Evolutionary conservation across 1,140 invertebrate species (phyloP), one percentile per base, ranked within the genome.

Genomic region (Leptoteleia sp.): DNA sequence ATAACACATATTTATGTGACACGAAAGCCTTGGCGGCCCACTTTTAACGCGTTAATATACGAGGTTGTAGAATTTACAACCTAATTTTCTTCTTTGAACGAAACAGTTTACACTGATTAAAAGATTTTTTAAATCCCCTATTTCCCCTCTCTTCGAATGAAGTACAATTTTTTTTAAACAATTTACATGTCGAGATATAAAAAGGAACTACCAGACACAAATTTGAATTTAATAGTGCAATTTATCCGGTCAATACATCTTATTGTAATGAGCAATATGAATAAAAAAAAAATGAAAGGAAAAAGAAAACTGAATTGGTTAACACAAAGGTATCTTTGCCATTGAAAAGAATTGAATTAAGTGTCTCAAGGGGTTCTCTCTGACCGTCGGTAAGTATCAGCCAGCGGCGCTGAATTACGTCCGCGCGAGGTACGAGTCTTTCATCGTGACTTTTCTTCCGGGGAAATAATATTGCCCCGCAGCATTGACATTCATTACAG

Each of bases 261-360:
- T 22, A 29, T 55, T 40, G 13, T 29, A 25, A 52, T 29, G 52
- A 27, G 22, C 13, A 55, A 40, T 29, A 55, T 29, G 35, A 29
- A 40, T 40, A 22, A 55, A 55, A n/a, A n/a, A n/a, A n/a, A n/a
- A n/a, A n/a, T n/a, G n/a, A n/a, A n/a, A n/a, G n/a, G n/a, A n/a
- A n/a, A n/a, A n/a, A n/a, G n/a, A 55, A 55, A 55, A 52, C 29
- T 55, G 37, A 12, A 19, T 29, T 27, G 16, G 37, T 55, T 29
- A 55, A 40, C 17, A 55, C 33, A 40, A 40, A 55, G 19, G 19
- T 55, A 55, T 55, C 35, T 27, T n/a, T 3, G 11, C 35, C 19
- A 55, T 40, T 25, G 52, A 55, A 40, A 55, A 29, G 37, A 55
- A 55, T 55, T 40, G 52, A 55, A 55, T 55, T 40, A 55, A 55